A percentile compares a stretch with the other conserved stretches of the same genome.
Evolutionary conservation across 37 sponge, comb jelly and placozoan species (phyloP).

Genomic region (Geodia barretti): DNA sequence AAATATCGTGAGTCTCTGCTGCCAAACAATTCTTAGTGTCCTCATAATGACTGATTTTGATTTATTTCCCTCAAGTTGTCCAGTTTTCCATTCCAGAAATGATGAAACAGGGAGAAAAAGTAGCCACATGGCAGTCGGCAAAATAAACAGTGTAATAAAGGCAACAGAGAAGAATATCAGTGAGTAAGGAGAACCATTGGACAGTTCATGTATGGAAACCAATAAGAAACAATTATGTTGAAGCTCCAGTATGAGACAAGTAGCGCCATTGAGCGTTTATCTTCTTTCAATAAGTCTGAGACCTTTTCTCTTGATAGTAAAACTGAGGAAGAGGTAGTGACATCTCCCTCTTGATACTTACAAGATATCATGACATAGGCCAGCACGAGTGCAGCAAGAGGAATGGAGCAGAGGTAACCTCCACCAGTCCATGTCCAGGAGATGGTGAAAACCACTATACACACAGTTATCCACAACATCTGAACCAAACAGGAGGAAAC

Average conservation of each 20-base stretch:
- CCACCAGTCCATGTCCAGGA: constrained; percentile 29
- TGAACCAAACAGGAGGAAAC: too few species aligned
- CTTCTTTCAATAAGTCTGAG: constrained; percentile 1
- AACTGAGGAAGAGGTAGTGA: background rate
- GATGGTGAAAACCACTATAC: constrained; percentile 7
- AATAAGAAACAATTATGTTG: background rate
- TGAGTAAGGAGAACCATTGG: constrained; percentile 51
- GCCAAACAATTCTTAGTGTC: background rate
- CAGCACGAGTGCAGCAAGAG: background rate
- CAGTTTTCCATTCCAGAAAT: background rate
- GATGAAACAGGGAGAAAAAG: background rate
- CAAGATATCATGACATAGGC: background rate
- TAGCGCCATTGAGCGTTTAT: constrained; percentile 1
- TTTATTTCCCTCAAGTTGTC: background rate
- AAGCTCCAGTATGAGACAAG: constrained; percentile 5
- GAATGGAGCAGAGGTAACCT: constrained; percentile 27
- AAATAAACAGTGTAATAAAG: constrained; percentile 13
- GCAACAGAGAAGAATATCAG: constrained; percentile 28
- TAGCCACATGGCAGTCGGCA: background rate
- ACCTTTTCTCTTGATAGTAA: background rate
- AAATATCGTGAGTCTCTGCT: constrained; percentile 9
- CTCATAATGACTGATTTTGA: background rate
- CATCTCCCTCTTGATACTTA: background rate
- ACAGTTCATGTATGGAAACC: constrained; percentile 18
- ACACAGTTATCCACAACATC: too few species aligned